phyloP scores from a whole-genome alignment of 2,113 vertebrate species.

The Prunella fulvescens region DNA sequence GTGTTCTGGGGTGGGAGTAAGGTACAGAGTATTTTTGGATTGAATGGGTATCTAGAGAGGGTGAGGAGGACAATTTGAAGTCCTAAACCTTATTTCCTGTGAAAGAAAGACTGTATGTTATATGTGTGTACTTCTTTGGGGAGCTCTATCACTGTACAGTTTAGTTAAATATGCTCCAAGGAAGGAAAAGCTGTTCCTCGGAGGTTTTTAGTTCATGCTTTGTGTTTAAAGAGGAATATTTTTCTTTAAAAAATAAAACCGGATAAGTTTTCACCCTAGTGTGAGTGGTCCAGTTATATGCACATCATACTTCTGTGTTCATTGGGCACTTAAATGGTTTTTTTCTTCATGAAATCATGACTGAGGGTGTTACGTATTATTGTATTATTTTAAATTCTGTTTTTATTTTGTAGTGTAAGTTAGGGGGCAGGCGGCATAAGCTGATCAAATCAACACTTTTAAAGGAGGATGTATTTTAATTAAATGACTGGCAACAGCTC shows the following conservation, averaged over 20 bases:
- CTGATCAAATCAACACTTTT: not conserved
- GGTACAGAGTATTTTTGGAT: not conserved
- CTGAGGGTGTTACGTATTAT: not conserved
- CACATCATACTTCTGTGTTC: not conserved
- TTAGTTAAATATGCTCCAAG: not conserved
- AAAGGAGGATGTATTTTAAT: not conserved
- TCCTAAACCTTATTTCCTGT: constrained; percentile 31
- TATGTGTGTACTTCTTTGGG: constrained; percentile 7
- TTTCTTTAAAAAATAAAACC: constrained; percentile 77
- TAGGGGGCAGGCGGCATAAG: not conserved
- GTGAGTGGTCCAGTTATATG: not conserved
- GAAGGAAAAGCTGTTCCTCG: not conserved
- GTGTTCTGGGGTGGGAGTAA: constrained; percentile 12
- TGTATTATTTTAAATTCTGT: not conserved
- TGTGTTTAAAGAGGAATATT: constrained; percentile 71
- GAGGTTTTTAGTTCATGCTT: constrained; percentile 63
- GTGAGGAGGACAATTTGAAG: not conserved
- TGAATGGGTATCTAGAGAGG: not conserved
- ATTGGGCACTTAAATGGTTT: not conserved
- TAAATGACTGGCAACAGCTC: not conserved
- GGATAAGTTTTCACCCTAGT: not conserved
- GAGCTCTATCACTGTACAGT: constrained; percentile 50
- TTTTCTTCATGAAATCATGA: not conserved
- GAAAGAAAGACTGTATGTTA: constrained; percentile 22
- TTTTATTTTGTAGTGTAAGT: not conserved